A percentile compares a stretch with the other conserved stretches of the same genome.
Evolutionary conservation across 64 coral and sea anemone genomes (phyloP).

Genomic region (Acropora tenuis): DNA sequence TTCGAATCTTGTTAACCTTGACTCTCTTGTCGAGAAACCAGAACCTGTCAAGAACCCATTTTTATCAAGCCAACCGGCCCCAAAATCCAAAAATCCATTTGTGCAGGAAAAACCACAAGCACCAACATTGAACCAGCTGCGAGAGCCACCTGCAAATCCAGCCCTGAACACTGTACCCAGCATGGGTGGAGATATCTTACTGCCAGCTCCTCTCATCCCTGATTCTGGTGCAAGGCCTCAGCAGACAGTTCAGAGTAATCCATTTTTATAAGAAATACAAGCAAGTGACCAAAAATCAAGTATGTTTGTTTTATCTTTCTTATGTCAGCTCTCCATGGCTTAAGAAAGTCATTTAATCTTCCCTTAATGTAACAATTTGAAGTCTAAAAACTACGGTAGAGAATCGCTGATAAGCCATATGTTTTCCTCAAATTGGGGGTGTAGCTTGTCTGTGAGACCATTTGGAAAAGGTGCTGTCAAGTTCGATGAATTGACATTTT

Average conservation of each 20-base stretch:
- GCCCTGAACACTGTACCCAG: not conserved
- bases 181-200: conserved; percentile 45
- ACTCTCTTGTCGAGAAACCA: conserved; percentile 48
- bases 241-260: conserved; percentile 43
- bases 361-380: too few relatives aligned
- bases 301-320: not conserved
- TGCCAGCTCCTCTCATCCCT: conserved; percentile 65
- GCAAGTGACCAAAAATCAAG: not conserved
- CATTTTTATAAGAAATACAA: conserved; percentile 28
- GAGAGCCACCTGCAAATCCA: conserved; percentile 24
- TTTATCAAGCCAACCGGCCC: conserved; percentile 53
- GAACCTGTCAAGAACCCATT: conserved; percentile 84
- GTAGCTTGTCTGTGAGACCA: too few relatives aligned
- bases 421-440: too few relatives aligned
- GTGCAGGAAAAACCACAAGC: conserved; percentile 91
- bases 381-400: too few relatives aligned
- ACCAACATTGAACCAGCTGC: conserved; percentile 97
- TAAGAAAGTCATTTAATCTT: too few relatives aligned
- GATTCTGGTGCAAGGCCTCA: conserved; percentile 24
- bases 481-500: too few relatives aligned
- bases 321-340: not conserved
- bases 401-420: too few relatives aligned
- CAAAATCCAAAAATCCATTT: conserved; percentile 92
- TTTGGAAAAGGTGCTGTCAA: too few relatives aligned
- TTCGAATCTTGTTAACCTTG: conserved; percentile 85